phyloP scores from a whole-genome alignment of 2,888 invertebrate genomes.

The Nomada flava region DNA sequence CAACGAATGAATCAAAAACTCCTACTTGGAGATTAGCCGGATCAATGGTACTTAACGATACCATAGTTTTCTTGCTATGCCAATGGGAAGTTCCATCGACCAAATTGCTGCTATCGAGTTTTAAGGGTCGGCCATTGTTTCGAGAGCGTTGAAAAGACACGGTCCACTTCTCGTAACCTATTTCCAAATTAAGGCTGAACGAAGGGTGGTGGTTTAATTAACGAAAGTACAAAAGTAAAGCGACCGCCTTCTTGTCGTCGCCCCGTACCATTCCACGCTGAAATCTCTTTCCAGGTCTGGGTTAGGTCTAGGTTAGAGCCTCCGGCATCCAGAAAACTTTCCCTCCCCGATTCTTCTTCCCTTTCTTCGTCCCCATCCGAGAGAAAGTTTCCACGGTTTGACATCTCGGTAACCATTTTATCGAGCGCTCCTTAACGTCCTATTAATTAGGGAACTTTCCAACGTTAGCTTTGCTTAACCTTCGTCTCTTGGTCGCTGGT shows the following conservation, averaged over 20 bases:
- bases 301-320: constrained; percentile 21
- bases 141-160: constrained; percentile 3
- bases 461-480: constrained; percentile 57
- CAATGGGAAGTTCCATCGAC: constrained; percentile 5
- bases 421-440: constrained; percentile 53
- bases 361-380: constrained; percentile 17
- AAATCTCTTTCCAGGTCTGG: constrained; percentile 22
- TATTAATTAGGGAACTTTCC: constrained; percentile 67
- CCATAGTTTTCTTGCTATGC: not conserved
- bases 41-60: not conserved
- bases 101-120: constrained; percentile 22
- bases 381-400: constrained; percentile 42
- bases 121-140: constrained; percentile 18
- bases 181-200: constrained; percentile 41
- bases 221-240: constrained; percentile 34
- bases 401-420: constrained; percentile 61
- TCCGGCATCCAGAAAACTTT: constrained; percentile 12
- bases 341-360: constrained; percentile 31
- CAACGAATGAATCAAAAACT: not conserved
- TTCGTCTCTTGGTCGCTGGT: not conserved
- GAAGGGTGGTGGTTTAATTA: constrained; percentile 29
- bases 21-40: not conserved
- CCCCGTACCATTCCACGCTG: not conserved
- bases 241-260: not conserved
- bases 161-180: constrained; percentile 37